These are phyloP conservation scores for Caenorhabditis remanei DNA, from an alignment of 1,140 invertebrate genomes.

Conservation along the genomic window DNA sequence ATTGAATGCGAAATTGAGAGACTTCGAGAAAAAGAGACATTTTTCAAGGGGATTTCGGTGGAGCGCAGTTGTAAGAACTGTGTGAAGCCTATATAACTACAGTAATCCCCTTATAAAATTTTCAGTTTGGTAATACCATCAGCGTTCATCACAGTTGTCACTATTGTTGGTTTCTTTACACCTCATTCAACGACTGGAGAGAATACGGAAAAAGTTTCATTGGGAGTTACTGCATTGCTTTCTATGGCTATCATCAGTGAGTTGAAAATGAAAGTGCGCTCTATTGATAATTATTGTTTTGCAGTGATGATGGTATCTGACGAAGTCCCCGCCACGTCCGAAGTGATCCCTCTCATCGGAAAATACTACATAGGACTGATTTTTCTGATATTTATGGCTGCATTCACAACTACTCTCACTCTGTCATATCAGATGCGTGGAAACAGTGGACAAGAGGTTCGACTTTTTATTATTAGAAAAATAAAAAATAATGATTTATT, in stretches of 20 bases:
- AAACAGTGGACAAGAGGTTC: slow-evolving; percentile 67
- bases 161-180: slow-evolving; percentile 73
- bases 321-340: slow-evolving; percentile 72
- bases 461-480: neutral
- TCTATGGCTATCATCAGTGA: slow-evolving; percentile 73
- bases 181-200: slow-evolving; percentile 73
- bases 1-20: too few relatives aligned
- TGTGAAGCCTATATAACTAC: too few relatives aligned
- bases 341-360: slow-evolving; percentile 74
- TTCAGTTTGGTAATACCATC: slow-evolving; percentile 71
- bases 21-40: too few relatives aligned
- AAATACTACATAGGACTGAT: slow-evolving; percentile 75
- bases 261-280: neutral
- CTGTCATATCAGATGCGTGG: slow-evolving; percentile 74
- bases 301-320: slow-evolving; percentile 74
- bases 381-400: slow-evolving; percentile 73
- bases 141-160: slow-evolving; percentile 72
- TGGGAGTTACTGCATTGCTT: slow-evolving; percentile 72
- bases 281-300: slow-evolving; percentile 10
- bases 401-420: slow-evolving; percentile 74
- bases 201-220: slow-evolving; percentile 72
- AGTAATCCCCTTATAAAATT: neutral
- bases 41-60: too few relatives aligned
- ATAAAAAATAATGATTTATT: neutral
- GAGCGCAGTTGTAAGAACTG: too few relatives aligned